These are phyloP conservation scores for Bos javanicus DNA, from an alignment of 2,113 vertebrate species.

Conservation along the genomic window DNA sequence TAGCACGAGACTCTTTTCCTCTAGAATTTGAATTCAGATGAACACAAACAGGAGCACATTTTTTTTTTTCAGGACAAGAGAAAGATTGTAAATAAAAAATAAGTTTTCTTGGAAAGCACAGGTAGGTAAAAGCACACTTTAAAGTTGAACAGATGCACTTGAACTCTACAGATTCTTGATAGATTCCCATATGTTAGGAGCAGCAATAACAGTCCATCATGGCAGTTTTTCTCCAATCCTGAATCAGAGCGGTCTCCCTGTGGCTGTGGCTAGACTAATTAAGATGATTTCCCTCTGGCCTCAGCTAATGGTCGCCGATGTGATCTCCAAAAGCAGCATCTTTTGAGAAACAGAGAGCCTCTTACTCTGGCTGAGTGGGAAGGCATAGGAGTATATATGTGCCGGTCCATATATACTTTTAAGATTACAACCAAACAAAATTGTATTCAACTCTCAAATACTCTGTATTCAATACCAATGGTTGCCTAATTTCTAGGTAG, in stretches of 20 bases:
- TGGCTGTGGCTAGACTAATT: not conserved
- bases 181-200: not conserved
- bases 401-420: not conserved
- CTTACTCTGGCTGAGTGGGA: not conserved
- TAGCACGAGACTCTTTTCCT: slow-evolving; percentile 8
- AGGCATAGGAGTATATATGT: not conserved
- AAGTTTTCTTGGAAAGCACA: slow-evolving; percentile 14
- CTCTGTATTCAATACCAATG: not conserved
- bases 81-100: not conserved
- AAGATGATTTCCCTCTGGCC: not conserved
- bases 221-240: not conserved
- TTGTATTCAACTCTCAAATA: not conserved
- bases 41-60: not conserved
- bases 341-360: not conserved
- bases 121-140: not conserved
- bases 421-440: not conserved
- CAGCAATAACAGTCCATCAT: not conserved
- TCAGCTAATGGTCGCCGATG: not conserved
- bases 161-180: not conserved
- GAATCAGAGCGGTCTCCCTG: not conserved
- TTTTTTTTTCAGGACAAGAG: not conserved
- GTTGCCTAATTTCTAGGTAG: not conserved
- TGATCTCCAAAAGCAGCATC: not conserved
- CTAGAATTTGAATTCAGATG: slow-evolving; percentile 39
- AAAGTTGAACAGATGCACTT: slow-evolving; percentile 9